These are phyloP conservation scores for Matsumyia berberina DNA, from an alignment of 2,888 invertebrate species.

Conservation along the genomic window DNA sequence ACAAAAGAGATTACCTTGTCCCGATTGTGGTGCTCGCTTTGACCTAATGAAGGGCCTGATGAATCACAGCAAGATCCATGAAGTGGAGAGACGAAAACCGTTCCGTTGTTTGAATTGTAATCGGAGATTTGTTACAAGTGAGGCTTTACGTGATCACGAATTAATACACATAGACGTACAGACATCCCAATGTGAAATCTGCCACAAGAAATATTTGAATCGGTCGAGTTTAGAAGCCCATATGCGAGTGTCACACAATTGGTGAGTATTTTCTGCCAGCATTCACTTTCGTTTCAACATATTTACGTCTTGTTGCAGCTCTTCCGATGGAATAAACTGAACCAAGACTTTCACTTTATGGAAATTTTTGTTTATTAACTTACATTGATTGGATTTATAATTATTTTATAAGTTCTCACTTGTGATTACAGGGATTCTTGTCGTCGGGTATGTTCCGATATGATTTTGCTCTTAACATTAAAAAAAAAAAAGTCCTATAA, in stretches of 20 bases:
- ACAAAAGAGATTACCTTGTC: not conserved
- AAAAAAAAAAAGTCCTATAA: conserved; percentile 24
- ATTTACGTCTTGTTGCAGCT: not conserved
- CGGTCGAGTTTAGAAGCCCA: conserved; percentile 10
- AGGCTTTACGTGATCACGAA: conserved; percentile 1
- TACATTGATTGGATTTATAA: not conserved
- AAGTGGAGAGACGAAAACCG: not conserved
- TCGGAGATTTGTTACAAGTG: conserved; percentile 18
- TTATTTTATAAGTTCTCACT: not conserved
- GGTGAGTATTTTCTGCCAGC: not conserved
- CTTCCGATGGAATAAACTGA: not conserved
- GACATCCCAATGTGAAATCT: conserved; percentile 19
- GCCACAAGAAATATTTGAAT: conserved; percentile 30
- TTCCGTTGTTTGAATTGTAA: conserved; percentile 31
- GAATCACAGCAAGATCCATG: not conserved
- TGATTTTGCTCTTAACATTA: conserved; percentile 44
- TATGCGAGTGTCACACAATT: conserved; percentile 25
- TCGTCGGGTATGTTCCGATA: conserved; percentile 9
- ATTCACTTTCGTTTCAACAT: not conserved
- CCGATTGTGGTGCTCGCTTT: not conserved
- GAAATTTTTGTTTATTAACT: conserved; percentile 1
- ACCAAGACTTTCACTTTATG: not conserved
- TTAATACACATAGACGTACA: conserved; percentile 9
- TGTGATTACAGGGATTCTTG: not conserved
- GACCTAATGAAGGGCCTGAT: not conserved